Evolutionary conservation across 2,113 vertebrate genomes (phyloP).

Genomic region (Oostethus manadensis): DNA sequence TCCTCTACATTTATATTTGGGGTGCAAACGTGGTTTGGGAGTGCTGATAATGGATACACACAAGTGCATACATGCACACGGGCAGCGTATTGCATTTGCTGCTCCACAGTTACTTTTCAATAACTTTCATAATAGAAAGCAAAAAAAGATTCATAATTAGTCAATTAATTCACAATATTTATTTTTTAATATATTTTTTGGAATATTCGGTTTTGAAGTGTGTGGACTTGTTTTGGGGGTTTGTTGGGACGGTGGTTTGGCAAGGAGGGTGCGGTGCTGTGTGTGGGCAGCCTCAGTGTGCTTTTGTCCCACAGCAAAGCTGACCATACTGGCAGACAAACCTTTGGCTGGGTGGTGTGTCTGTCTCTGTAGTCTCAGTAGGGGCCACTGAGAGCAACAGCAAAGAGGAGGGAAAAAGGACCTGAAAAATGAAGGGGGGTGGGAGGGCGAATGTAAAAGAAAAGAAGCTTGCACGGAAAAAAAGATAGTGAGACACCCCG

Average conservation of each 20-base stretch:
- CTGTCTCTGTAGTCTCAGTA: conserved; percentile 69
- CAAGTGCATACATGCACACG: too few species aligned
- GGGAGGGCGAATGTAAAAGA: conserved; percentile 30
- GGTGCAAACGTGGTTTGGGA: too few species aligned
- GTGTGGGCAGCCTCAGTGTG: conserved; percentile 59
- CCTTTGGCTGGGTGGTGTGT: conserved; percentile 66
- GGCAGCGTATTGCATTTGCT: too few species aligned
- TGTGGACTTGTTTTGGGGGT: conserved; percentile 43
- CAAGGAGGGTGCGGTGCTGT: conserved; percentile 28
- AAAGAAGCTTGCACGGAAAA: conserved; percentile 61
- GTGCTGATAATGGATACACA: too few species aligned
- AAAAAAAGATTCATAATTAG: too few species aligned
- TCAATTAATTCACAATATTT: too few species aligned
- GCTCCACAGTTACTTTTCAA: too few species aligned
- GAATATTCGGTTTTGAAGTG: conserved; percentile 50
- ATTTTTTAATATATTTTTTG: too few species aligned
- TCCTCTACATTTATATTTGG: too few species aligned
- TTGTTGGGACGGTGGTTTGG: background rate
- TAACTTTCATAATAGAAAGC: too few species aligned
- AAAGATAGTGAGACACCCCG: conserved; percentile 65
- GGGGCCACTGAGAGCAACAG: conserved; percentile 66
- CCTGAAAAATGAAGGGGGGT: conserved; percentile 51
- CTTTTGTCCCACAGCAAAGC: conserved; percentile 68
- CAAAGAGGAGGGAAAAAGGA: conserved; percentile 55
- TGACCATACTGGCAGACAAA: conserved; percentile 68